Conservation (phyloP, 2,113 vertebrate genomes). For the Atlantisia rogersi region DNA sequence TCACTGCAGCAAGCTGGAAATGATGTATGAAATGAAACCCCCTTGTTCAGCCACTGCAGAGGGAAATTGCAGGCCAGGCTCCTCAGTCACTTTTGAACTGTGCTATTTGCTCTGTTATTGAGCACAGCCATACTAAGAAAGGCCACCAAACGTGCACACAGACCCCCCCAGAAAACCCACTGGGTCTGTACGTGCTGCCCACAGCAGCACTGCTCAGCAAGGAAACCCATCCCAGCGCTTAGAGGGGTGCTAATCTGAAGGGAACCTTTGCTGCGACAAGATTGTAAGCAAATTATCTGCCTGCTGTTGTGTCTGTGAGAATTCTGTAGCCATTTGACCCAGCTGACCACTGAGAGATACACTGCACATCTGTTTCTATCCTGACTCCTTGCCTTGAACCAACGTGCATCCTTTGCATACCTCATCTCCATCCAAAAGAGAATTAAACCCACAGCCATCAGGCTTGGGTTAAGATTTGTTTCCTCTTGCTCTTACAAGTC, state of each 20-base stretch:
- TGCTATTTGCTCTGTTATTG: not conserved
- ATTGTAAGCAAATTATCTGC: not conserved
- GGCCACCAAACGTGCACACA: not conserved
- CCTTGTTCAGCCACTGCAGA: not conserved
- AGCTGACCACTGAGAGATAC: not conserved
- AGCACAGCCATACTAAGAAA: not conserved
- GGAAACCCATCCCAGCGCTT: accelerated
- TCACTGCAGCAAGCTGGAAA: not conserved
- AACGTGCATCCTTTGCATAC: not conserved
- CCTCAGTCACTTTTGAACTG: not conserved
- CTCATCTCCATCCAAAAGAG: not conserved
- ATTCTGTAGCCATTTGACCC: not conserved
- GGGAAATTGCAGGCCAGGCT: not conserved
- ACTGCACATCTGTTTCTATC: not conserved
- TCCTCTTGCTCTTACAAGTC: no score
- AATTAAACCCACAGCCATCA: not conserved
- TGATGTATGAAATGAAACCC: constrained; percentile 5
- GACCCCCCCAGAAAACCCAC: not conserved
- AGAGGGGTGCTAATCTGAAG: not conserved
- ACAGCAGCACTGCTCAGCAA: not conserved
- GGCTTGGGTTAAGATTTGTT: not conserved
- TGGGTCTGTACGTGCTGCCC: not conserved
- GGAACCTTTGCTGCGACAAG: not conserved
- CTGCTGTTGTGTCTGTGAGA: not conserved
- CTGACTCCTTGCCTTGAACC: not conserved